Evolutionary conservation across 2,797 vertebrate species (phyloP).

Genomic region (Manis pentadactyla): DNA sequence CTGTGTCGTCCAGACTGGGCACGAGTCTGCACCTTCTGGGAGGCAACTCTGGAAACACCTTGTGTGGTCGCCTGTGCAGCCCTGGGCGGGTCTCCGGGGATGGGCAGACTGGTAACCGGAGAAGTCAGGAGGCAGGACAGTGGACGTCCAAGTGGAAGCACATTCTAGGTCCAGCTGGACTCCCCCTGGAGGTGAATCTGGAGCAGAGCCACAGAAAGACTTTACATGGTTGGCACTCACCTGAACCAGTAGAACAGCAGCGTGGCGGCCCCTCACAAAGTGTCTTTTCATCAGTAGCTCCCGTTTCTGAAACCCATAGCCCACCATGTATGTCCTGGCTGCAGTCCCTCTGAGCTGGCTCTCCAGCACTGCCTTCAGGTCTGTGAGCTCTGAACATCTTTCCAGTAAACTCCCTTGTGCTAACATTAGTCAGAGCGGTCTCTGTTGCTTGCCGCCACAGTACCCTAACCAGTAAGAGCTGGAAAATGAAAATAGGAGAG

Average conservation of each 20-base stretch:
- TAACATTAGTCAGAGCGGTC: no score
- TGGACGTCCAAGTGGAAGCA: background rate
- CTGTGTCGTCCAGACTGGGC: background rate
- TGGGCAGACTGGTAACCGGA: background rate
- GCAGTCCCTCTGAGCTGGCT: background rate
- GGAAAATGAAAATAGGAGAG: background rate
- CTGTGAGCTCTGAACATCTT: background rate
- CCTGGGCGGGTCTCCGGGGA: accelerated
- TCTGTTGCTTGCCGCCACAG: background rate
- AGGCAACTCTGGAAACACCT: background rate
- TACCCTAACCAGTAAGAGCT: background rate
- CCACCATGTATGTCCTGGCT: background rate
- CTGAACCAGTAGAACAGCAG: background rate
- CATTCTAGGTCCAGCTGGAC: background rate
- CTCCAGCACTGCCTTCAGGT: background rate
- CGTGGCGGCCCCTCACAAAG: background rate
- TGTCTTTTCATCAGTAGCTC: background rate
- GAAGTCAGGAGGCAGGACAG: background rate
- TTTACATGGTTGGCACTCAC: background rate
- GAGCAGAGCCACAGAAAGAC: background rate
- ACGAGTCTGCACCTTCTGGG: background rate
- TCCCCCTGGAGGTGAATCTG: background rate
- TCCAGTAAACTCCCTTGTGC: background rate
- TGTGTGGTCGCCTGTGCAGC: accelerated
- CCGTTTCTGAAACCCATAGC: background rate